Evolutionary conservation across 2,888 invertebrate species (phyloP).

Genomic region (Drosophila eohydei): DNA sequence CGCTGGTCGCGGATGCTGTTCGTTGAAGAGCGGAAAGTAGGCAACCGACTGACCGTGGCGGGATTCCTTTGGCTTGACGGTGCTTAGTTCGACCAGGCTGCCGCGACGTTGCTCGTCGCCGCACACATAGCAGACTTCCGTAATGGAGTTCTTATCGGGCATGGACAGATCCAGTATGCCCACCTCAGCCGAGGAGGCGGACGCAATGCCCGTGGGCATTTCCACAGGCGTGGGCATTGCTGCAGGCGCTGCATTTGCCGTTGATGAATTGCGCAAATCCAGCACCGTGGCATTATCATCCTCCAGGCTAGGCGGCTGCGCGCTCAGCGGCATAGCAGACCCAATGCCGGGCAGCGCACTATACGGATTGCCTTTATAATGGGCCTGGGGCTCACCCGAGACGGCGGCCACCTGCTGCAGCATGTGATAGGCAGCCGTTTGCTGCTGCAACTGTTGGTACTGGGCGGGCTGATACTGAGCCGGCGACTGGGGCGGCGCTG

Average conservation of each 20-base stretch:
- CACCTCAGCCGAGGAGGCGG: conserved; percentile 86
- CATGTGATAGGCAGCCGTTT: conserved; percentile 76
- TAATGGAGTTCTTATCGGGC: conserved; percentile 96
- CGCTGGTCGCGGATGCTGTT: conserved; percentile 93
- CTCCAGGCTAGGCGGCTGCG: conserved; percentile 60
- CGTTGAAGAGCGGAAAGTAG: conserved; percentile 91
- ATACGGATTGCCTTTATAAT: conserved; percentile 76
- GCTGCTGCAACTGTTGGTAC: conserved; percentile 72
- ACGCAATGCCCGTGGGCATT: conserved; percentile 30
- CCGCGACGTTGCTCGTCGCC: conserved; percentile 94
- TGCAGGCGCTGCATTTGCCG: conserved; percentile 31
- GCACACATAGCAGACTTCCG: conserved; percentile 95
- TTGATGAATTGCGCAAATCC: conserved; percentile 84
- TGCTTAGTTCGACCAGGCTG: conserved; percentile 90
- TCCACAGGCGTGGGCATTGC: conserved; percentile 40
- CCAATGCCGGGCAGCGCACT: conserved; percentile 62
- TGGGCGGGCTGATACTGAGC: conserved; percentile 69
- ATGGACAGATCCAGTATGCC: conserved; percentile 95
- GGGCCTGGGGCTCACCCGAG: conserved; percentile 67
- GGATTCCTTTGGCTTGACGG: conserved; percentile 87
- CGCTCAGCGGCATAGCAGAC: conserved; percentile 33
- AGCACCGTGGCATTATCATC: conserved; percentile 83
- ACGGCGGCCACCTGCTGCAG: conserved; percentile 73
- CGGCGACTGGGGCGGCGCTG: conserved; percentile 45
- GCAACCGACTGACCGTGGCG: conserved; percentile 86